phyloP scores from a whole-genome alignment of 2,888 invertebrate species.

The Rhopalosiphum nymphaeae region DNA sequence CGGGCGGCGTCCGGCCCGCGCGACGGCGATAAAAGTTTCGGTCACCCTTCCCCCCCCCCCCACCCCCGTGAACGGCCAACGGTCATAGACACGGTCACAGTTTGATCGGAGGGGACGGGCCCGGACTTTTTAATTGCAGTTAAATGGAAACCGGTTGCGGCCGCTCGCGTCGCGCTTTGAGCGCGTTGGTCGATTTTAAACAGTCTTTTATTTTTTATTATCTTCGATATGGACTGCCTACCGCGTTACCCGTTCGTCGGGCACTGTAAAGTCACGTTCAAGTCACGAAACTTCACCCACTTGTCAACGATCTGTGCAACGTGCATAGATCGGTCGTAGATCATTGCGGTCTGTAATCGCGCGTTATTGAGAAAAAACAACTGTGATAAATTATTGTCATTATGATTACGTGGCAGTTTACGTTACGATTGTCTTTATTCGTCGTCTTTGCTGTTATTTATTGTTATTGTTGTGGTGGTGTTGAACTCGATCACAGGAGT shows the following conservation, averaged over 20 bases:
- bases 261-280: no score
- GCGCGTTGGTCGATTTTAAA: neutral
- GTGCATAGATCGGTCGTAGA: neutral
- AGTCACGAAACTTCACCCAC: no score
- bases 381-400: neutral
- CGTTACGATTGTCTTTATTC: neutral
- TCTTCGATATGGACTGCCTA: neutral
- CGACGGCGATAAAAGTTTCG: conserved; percentile 42
- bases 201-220: neutral
- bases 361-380: neutral
- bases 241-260: neutral
- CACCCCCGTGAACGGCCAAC: neutral
- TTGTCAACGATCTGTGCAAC: neutral
- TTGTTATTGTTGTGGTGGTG: neutral
- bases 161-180: neutral
- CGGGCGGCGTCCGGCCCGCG: neutral
- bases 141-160: neutral
- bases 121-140: conserved; percentile 10
- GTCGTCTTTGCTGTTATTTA: neutral
- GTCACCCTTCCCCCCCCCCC: neutral
- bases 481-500: neutral
- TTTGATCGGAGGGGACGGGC: neutral
- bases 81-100: no score
- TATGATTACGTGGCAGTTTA: neutral
- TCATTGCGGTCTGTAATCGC: neutral